Base-by-base conservation (phyloP, 2,888 invertebrate species). In the Apamea epomidion region DNA sequence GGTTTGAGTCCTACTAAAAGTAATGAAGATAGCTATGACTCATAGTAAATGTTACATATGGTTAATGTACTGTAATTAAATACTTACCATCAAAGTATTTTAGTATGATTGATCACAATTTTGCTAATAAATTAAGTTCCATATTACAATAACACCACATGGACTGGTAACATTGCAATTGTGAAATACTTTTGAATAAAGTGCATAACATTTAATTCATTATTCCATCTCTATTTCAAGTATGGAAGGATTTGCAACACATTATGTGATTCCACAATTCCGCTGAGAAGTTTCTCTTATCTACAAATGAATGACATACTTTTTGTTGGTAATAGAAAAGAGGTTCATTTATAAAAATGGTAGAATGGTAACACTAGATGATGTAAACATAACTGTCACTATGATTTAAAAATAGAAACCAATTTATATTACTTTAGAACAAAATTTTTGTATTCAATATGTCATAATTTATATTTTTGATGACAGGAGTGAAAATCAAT, bases 401-500 rank as follows among this genome's bases (percentile, higher is more conserved):
- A 48, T 87, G 78, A 70, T 95, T 95, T 90, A 92, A 95, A 95
- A 93, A 92, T 93, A 91, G 94, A 95, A 95, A 93, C 83, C 75
- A 89, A 87, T 90, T 86, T 87, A 90, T 91, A 92, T 93, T 89
- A 93, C 89, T 87, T 83, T 88, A 83, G 90, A 90, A 94, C 92
- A 93, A 94, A 94, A 94, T 94, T 94, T 93, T 93, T 92, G 93
- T 94, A 91, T 91, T 88, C 91, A 94, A 91, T 92, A 96, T 96
- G 96, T 95, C 96, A 95, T 92, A 90, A 92, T 91, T 80, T 91
- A 91, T 93, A 93, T 93, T 93, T 93, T 95, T 96, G 95, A 95
- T 96, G 97, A 95, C 96, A 96, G 93, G 92, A 92, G 92, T 92
- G 92, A 93, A 94, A 95, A 95, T 93, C 91, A 92, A 91, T 93